Base-by-base conservation (phyloP, 2,888 invertebrate species). In the Torymus auratus region DNA sequence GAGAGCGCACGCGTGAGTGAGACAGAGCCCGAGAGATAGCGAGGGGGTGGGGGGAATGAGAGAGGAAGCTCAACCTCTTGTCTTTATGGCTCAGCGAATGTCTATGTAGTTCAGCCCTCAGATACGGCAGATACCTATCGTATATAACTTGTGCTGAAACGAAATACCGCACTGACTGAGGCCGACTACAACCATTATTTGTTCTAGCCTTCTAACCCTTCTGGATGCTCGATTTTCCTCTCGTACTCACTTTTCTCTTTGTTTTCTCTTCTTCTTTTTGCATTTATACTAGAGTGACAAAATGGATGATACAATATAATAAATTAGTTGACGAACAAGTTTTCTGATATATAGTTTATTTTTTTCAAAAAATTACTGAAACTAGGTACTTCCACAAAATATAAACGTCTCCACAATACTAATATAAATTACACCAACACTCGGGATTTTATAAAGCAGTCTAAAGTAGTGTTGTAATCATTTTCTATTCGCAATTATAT, bases 111-210 rank as follows among this genome's bases (percentile, higher is more conserved):
- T 78, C 58, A 70, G 56, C 70, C 60, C 69, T 70, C 69, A 73
- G 72, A 73, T 62, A 69, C 60, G 56, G 60, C 69, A 17, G 73
- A 81, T 69, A 81, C 72, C 73, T 69, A 73, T 70, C 56, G 74
- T 76, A 79, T 58, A 15, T 80, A 78, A 83, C 79, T 78, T 78
- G 72, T 69, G 76, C 76, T 61, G 80, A 77, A 79, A 82, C 79
- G 84, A 88, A 88, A 88, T 88, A 86, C 86, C 88, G 85, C 86
- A 86, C 85, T 85, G 86, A 84, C 87, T 87, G 86, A 88, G 86
- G 85, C 86, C 85, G 85, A 86, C 87, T 87, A 88, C 87, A 87
- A 88, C 88, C 86, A 88, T 87, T 88, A 88, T 88, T 88, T 88
- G 88, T 85, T 84, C 85, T 84, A 84, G 82, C 83, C 81, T 83